Evolutionary conservation across 2,113 vertebrate species (phyloP).

Genomic region (Arvicanthis niloticus): DNA sequence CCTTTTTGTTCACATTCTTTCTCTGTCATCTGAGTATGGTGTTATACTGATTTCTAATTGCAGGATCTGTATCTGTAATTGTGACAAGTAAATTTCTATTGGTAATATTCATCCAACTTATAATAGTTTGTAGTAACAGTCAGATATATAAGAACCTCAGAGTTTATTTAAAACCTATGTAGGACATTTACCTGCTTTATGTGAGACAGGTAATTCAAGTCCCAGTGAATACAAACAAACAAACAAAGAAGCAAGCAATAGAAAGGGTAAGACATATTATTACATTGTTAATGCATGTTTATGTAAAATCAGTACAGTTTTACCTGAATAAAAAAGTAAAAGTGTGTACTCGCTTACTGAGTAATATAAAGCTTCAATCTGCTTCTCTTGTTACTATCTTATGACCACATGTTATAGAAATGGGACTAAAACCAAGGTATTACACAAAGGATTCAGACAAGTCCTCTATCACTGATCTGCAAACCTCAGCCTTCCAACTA

Average conservation of each 20-base stretch:
- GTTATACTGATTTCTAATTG: not conserved
- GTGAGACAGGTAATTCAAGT: not conserved
- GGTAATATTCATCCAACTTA: rapidly evolving
- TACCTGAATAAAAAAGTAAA: not conserved
- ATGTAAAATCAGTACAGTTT: not conserved
- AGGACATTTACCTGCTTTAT: not conserved
- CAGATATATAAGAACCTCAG: not conserved
- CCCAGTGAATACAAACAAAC: not conserved
- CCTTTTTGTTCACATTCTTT: not conserved
- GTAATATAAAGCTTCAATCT: not conserved
- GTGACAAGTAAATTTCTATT: not conserved
- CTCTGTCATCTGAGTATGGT: not conserved
- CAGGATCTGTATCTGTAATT: not conserved
- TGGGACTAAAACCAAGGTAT: not conserved
- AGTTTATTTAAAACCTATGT: not conserved
- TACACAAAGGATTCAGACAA: rapidly evolving
- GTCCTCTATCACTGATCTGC: not conserved
- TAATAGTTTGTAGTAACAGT: not conserved
- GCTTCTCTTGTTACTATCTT: not conserved
- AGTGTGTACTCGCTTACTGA: not conserved
- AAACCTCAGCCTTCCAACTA: not conserved
- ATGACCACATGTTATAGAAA: not conserved
- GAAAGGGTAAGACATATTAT: not conserved
- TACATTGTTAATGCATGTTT: not conserved
- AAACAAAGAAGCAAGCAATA: not conserved